These are phyloP conservation scores for Tromatobia lineatoria DNA, from an alignment of 2,888 invertebrate genomes.

Conservation along the genomic window DNA sequence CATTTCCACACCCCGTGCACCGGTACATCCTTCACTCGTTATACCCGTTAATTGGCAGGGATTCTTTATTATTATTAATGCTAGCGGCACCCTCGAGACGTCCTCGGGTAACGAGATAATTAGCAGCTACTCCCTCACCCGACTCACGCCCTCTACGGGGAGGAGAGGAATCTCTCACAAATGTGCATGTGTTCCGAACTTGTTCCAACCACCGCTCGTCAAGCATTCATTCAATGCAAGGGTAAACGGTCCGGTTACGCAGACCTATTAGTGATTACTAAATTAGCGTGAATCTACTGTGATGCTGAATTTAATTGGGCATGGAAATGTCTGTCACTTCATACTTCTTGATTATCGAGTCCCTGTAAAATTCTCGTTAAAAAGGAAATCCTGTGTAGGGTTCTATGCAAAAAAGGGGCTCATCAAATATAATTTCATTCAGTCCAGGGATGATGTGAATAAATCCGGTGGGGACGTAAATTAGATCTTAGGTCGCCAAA, in stretches of 20 bases:
- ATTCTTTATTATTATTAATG: slow-evolving; percentile 74
- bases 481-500: no score
- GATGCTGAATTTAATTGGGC: background rate
- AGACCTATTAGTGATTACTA: background rate
- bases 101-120: slow-evolving; percentile 73
- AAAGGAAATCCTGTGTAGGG: no score
- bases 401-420: no score
- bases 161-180: background rate
- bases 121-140: slow-evolving; percentile 58
- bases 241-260: background rate
- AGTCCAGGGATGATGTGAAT: no score
- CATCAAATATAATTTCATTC: no score
- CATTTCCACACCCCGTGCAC: slow-evolving; percentile 12
- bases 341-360: background rate
- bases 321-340: background rate
- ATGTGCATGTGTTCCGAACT: slow-evolving; percentile 4
- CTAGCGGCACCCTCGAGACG: slow-evolving; percentile 62
- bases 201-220: slow-evolving; percentile 3
- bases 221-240: background rate
- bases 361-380: background rate
- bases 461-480: no score
- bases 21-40: slow-evolving; percentile 72
- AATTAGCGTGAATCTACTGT: background rate
- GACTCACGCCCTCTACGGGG: background rate
- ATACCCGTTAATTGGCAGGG: slow-evolving; percentile 76